Percentiles rank a stretch among this genome's conserved stretches.
These are phyloP conservation scores for Alviniconcha marisindica DNA, from an alignment of 1,140 invertebrate species.

Conservation along the genomic window DNA sequence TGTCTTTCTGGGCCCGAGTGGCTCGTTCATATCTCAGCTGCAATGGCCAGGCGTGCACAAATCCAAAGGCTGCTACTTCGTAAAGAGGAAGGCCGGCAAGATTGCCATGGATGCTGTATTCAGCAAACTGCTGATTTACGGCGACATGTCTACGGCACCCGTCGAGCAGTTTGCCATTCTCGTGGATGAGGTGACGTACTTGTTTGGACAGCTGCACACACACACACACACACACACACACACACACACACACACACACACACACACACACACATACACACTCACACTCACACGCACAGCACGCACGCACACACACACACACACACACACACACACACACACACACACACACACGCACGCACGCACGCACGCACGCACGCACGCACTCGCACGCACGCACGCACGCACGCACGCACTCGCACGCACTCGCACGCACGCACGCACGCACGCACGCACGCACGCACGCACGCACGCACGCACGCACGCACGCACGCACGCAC, in stretches of 20 bases:
- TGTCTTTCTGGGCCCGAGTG: conserved; percentile 59
- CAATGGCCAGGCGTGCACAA: conserved; percentile 83
- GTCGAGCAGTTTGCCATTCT: conserved; percentile 93
- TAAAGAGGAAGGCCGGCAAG: conserved; percentile 83
- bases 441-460: too few species aligned
- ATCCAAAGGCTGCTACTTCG: conserved; percentile 91
- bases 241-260: neutral
- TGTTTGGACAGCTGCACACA: too few species aligned
- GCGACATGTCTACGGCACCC: conserved; percentile 91
- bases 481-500: too few species aligned
- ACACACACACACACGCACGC: neutral
- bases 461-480: too few species aligned
- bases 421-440: too few species aligned
- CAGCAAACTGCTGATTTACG: conserved; percentile 86
- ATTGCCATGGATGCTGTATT: conserved; percentile 85
- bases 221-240: neutral
- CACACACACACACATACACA: neutral
- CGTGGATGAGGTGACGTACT: conserved; percentile 91
- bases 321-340: neutral
- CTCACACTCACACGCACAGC: neutral
- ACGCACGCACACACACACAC: neutral
- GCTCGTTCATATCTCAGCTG: conserved; percentile 63
- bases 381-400: neutral
- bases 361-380: neutral
- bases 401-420: neutral